Base-by-base conservation (phyloP, 2,797 vertebrate genomes). In the Eutrigla gurnardus region DNA sequence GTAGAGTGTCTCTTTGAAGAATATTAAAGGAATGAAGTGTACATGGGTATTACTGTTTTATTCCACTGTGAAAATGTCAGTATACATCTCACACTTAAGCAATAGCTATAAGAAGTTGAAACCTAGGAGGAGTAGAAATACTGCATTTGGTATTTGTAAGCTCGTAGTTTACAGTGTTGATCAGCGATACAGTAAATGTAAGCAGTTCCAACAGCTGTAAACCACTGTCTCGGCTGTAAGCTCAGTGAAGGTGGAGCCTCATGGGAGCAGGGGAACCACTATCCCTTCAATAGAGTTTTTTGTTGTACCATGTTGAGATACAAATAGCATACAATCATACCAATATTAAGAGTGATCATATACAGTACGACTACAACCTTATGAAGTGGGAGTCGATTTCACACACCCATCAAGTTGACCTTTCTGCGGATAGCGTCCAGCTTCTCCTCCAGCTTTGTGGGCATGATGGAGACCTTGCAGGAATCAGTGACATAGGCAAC, bases 401-500 rank as follows among this genome's bases (percentile, higher is more conserved):
- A 73, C 86, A 83, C 8, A 93, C 93, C 86, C 11, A 91, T 39
- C 8, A 72, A n/a, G 83, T 91, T 94, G 70, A 84, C 45, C 62
- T 83, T 89, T 60, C 15, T 88, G 36, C 88, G 92, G 11, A 93
- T 78, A 0, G 62, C 50, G 0, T 45, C 15, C 32, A 93, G 66
- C 79, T 92, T 93, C 47, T 83, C 80, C 67, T 84, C 42, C 74
- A 91, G 17, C 46, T 86, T 85, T n/a, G 11, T 0, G 0, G 87
- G 10, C 87, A 93, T 75, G 58, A 90, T 79, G 43, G 86, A 81
- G 58, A 94, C 40, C 75, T 87, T 93, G 71, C 69, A 78, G 77
- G 86, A 54, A 15, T 94, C 93, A 2, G 88, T 40, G 66, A 93
- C 77, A 0, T 87, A 94, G 35, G 17, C 80, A 64, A 94, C 90